A percentile compares a stretch with the other conserved stretches of the same genome.
Evolutionary conservation across 2,113 vertebrate genomes (phyloP).

Genomic region (Macrotus californicus): DNA sequence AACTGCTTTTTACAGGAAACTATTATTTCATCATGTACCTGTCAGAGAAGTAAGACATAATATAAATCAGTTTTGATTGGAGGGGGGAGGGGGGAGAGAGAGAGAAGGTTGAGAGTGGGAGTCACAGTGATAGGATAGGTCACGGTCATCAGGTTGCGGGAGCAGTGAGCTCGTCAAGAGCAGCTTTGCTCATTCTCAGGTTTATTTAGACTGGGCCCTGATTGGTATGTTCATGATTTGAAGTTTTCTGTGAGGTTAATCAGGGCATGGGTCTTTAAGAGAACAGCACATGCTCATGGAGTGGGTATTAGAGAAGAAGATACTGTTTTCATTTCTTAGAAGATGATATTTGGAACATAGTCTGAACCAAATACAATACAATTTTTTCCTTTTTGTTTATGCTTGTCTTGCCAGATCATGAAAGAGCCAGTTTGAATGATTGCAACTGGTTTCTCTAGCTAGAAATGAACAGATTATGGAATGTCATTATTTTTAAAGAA

Average conservation of each 20-base stretch:
- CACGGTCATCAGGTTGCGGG: neutral
- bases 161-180: neutral
- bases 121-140: neutral
- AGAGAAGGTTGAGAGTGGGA: neutral
- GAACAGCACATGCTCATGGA: neutral
- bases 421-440: neutral
- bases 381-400: neutral
- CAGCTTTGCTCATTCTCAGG: neutral
- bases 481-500: conserved; percentile 9
- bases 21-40: neutral
- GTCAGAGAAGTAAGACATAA: neutral
- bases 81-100: neutral
- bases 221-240: neutral
- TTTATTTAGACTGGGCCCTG: neutral
- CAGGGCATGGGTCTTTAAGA: neutral
- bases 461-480: neutral
- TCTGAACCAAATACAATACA: neutral
- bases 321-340: neutral
- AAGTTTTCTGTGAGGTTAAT: conserved; percentile 1
- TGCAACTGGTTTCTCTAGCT: neutral
- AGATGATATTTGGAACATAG: conserved; percentile 4
- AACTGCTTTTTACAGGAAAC: neutral
- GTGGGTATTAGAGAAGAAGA: neutral
- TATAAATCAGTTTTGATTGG: neutral
- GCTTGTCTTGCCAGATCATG: neutral